These are phyloP conservation scores for Lypha dubia DNA, from an alignment of 2,888 invertebrate species.

Conservation along the genomic window DNA sequence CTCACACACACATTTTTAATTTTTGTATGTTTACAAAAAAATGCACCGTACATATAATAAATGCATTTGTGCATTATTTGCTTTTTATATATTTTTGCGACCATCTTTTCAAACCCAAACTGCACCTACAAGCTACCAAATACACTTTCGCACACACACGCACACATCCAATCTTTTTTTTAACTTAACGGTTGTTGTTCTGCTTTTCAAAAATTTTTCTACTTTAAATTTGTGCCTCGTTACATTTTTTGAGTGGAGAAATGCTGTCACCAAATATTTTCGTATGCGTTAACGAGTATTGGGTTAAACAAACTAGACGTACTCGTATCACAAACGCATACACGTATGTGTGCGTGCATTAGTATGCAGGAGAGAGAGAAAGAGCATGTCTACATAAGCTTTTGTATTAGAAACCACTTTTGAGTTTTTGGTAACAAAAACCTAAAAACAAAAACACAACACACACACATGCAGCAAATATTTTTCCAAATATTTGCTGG, in stretches of 20 bases:
- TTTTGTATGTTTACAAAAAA: neutral
- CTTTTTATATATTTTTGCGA: constrained; percentile 24
- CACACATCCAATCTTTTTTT: neutral
- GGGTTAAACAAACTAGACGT: neutral
- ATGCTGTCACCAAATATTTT: constrained; percentile 45
- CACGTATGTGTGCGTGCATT: neutral
- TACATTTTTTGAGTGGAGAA: constrained; percentile 29
- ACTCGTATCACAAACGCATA: neutral
- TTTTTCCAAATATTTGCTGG: constrained; percentile 27
- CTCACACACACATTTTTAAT: neutral
- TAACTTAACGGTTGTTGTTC: constrained; percentile 28
- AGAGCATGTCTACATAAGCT: neutral
- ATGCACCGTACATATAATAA: neutral
- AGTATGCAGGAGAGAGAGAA: neutral
- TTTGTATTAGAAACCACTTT: constrained; percentile 6
- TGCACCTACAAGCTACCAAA: constrained; percentile 38
- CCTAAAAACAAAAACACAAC: neutral
- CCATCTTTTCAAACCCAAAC: constrained; percentile 28
- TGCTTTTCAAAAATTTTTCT: constrained; percentile 5
- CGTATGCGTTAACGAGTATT: constrained; percentile 23
- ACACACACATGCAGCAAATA: neutral
- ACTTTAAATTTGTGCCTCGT: constrained; percentile 22
- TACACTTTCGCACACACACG: neutral
- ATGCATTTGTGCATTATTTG: constrained; percentile 23
- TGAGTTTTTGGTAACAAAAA: constrained; percentile 33